Base-by-base conservation (phyloP, 1,140 invertebrate species). In the Ceratitis capitata region DNA sequence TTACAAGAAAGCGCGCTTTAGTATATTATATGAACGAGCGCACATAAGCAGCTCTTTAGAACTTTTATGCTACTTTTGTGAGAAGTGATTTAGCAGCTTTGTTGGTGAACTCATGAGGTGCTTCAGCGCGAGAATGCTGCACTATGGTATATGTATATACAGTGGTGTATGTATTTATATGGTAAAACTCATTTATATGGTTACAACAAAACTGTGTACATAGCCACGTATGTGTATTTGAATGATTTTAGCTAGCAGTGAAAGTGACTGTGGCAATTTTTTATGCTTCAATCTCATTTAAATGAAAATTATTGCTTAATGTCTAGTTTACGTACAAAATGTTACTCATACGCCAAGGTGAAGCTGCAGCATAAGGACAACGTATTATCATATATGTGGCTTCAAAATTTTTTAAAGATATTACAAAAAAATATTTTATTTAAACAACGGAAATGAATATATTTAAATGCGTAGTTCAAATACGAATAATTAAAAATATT, bases 11-110 rank as follows among this genome's bases (percentile, higher is more conserved):
- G n/a, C 14, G 23, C 23, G 23, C n/a, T n/a, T n/a, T n/a, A 45
- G 39, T 78, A 45, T 47, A 64, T 56, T 23, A 23, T 16, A 78
- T 78, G 12, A 78, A n/a, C 16, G 69, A 45, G 39, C 16, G 69
- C 69, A 78, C 19, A 78, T 45, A 78, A 78, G 39, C n/a, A 42
- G 69, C 69, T 45, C 69, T 45, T 78, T 78, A 26, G 29, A 69
- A 69, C 61, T 69, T 69, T 69, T 69, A 35, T 69, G 61, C 29
- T 69, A 69, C 61, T 69, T 32, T 69, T 16, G 61, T 32, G 61
- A 32, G 61, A 69, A 69, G 29, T 69, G 61, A 69, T 69, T 69
- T 69, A 69, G 32, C 61, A 69, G 61, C 32, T 69, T 69, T 69
- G 32, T 69, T 39, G 29, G 61, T 35, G 19, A 69, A 69, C 61